These are phyloP conservation scores for Crotophaga sulcirostris DNA, from an alignment of 2,113 vertebrate species.

Conservation along the genomic window DNA sequence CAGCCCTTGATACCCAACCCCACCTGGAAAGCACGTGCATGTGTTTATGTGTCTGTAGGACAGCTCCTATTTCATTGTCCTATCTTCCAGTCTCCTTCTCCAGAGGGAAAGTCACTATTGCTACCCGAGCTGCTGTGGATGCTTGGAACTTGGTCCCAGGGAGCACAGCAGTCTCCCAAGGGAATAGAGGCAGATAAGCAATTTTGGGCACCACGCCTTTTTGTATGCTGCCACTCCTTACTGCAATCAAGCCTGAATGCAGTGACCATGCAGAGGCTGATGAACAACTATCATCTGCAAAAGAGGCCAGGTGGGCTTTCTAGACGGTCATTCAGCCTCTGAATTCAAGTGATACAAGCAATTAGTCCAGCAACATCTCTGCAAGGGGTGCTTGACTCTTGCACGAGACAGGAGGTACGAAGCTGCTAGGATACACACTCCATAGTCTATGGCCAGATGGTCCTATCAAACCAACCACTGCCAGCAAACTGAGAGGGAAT, in stretches of 20 bases:
- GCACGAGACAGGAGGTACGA: too few relatives aligned
- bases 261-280: neutral
- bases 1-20: neutral
- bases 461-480: neutral
- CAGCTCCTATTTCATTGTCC: neutral
- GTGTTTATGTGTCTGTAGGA: accelerated
- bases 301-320: neutral
- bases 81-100: neutral
- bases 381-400: too few relatives aligned
- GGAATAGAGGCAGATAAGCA: neutral
- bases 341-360: accelerated
- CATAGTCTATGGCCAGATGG: accelerated
- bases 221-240: neutral
- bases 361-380: neutral
- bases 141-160: neutral
- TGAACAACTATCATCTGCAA: neutral
- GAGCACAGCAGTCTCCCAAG: neutral
- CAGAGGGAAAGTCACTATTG: neutral
- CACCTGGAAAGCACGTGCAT: accelerated
- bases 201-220: neutral
- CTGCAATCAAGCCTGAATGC: neutral
- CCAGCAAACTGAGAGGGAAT: neutral
- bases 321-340: neutral
- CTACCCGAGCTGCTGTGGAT: too few relatives aligned
- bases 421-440: neutral